Percentiles rank a stretch among this genome's conserved stretches.
Evolutionary conservation across 2,888 invertebrate species (phyloP).

Genomic region (Limnephilus rhombicus): DNA sequence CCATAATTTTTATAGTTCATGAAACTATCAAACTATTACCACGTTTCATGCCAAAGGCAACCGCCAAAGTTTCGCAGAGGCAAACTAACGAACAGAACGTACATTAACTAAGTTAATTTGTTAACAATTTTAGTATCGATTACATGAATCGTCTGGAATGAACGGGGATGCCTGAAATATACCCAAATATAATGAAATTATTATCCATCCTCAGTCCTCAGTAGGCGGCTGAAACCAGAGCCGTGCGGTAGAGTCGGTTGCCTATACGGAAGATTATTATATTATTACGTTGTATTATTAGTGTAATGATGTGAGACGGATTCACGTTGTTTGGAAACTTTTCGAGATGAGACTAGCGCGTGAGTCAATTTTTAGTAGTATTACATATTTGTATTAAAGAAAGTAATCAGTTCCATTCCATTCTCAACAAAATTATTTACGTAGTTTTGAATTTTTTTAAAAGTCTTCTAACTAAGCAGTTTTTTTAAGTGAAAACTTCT

Average conservation of each 20-base stretch:
- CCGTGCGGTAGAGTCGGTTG: constrained; percentile 9
- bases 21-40: neutral
- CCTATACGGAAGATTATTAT: neutral
- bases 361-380: constrained; percentile 28
- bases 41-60: neutral
- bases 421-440: no score
- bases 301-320: neutral
- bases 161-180: constrained; percentile 20
- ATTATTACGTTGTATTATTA: neutral
- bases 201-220: constrained; percentile 38
- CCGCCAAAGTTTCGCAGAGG: neutral
- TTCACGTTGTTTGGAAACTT: neutral
- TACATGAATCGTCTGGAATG: neutral
- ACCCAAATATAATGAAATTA: neutral
- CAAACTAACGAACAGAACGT: constrained; percentile 37
- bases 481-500: no score
- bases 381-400: neutral
- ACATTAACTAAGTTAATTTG: constrained; percentile 43
- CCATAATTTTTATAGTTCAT: neutral
- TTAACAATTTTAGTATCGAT: constrained; percentile 52
- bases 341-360: constrained; percentile 58
- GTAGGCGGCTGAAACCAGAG: constrained; percentile 35
- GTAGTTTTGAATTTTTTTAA: no score
- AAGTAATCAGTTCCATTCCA: neutral
- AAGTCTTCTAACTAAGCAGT: no score